These are phyloP conservation scores for Aricia agestis DNA, from an alignment of 1,140 invertebrate species.

Conservation along the genomic window DNA sequence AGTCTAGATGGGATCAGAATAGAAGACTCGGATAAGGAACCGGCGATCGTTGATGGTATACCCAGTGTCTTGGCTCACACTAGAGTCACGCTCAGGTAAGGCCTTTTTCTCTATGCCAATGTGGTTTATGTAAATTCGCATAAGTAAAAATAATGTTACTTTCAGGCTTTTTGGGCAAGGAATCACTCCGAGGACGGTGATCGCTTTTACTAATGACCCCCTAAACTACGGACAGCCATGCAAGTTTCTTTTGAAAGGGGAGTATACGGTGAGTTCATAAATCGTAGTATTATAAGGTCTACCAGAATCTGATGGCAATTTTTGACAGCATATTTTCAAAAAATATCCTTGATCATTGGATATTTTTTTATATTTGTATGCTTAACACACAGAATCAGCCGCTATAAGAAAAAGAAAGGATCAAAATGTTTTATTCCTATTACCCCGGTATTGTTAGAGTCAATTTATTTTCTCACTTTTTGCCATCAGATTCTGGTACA, in stretches of 20 bases:
- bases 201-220: conserved; percentile 82
- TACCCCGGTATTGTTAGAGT: no score
- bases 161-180: conserved; percentile 84
- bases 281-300: neutral
- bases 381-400: no score
- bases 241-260: conserved; percentile 72
- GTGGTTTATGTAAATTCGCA: neutral
- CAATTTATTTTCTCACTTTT: no score
- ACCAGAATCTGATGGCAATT: no score
- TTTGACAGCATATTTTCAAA: no score
- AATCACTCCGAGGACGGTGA: conserved; percentile 79
- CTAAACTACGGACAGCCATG: conserved; percentile 75
- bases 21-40: conserved; percentile 78
- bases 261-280: conserved; percentile 57
- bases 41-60: conserved; percentile 78
- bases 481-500: no score
- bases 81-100: conserved; percentile 74
- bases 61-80: conserved; percentile 80
- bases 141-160: neutral
- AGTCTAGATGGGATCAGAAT: conserved; percentile 79
- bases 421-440: no score
- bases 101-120: neutral
- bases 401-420: no score
- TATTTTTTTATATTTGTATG: no score
- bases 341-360: no score